phyloP scores from a whole-genome alignment of 2,888 invertebrate species.

The Petrophora chlorosata region DNA sequence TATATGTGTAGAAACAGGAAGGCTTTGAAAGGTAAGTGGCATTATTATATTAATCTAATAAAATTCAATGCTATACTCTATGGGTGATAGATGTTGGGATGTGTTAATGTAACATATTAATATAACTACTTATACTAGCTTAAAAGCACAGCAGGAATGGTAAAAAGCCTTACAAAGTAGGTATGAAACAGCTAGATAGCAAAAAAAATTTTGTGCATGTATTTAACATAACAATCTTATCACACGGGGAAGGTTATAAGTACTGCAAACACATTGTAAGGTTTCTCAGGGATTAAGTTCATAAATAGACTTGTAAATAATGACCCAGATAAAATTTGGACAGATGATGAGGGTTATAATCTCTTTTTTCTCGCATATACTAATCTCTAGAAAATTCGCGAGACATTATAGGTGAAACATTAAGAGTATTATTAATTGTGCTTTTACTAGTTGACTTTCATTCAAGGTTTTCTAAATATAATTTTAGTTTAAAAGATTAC shows the following conservation, averaged over 20 bases:
- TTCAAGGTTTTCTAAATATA: slow-evolving; percentile 50
- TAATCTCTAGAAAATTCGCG: no score
- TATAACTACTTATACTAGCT: no score
- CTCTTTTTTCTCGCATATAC: no score
- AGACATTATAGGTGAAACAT: not conserved
- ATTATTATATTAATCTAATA: no score
- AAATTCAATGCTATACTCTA: no score
- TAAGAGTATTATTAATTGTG: not conserved
- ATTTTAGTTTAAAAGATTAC: slow-evolving; percentile 25
- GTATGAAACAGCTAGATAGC: not conserved
- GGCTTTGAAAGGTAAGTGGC: no score
- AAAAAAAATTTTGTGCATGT: not conserved
- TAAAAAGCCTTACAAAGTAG: not conserved
- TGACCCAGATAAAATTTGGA: no score
- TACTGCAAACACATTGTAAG: slow-evolving; percentile 30
- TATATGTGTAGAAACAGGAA: no score
- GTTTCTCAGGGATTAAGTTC: slow-evolving; percentile 30
- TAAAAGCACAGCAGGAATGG: no score
- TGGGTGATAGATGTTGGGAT: no score
- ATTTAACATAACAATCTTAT: slow-evolving; percentile 41
- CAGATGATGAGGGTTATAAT: no score
- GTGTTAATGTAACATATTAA: no score
- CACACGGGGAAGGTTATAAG: slow-evolving; percentile 43
- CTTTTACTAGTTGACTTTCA: slow-evolving; percentile 6
- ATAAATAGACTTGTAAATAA: not conserved